These are phyloP conservation scores for Trichacis sp. DNA, from an alignment of 2,888 invertebrate species.

Conservation along the genomic window DNA sequence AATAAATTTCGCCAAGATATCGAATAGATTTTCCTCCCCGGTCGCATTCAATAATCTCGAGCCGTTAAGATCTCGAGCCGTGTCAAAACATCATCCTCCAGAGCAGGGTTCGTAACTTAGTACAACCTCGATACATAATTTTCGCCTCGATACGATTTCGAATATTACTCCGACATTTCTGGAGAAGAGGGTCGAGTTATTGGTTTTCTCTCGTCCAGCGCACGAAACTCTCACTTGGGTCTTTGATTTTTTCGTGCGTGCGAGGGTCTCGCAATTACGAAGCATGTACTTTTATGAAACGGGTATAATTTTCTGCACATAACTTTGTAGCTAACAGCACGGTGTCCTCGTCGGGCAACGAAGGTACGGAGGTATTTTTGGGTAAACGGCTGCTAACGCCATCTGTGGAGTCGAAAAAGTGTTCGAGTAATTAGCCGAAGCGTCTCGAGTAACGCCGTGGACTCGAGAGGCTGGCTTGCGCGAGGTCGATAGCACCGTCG, in stretches of 20 bases:
- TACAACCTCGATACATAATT: no score
- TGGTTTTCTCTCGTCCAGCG: neutral
- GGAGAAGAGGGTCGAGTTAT: no score
- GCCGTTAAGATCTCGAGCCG: neutral
- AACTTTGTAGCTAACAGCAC: constrained; percentile 19
- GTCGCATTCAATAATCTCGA: neutral
- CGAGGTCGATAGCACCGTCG: constrained; percentile 22
- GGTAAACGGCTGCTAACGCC: neutral
- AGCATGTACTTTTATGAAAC: constrained; percentile 21
- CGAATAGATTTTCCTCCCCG: neutral
- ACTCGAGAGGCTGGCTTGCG: constrained; percentile 1
- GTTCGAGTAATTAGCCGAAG: constrained; percentile 11
- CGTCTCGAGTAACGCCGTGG: constrained; percentile 29
- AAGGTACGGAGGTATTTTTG: neutral
- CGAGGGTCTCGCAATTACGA: constrained; percentile 16
- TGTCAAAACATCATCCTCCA: neutral
- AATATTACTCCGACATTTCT: no score
- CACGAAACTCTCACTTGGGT: constrained; percentile 3
- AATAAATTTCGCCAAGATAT: constrained; percentile 2
- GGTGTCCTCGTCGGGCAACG: constrained; percentile 8
- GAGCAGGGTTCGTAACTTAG: no score
- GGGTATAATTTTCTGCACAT: constrained; percentile 22
- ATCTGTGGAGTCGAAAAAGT: constrained; percentile 4
- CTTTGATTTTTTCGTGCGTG: neutral
- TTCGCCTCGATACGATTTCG: no score